Percentiles rank a stretch among this genome's conserved stretches.
Evolutionary conservation across 2,888 invertebrate genomes (phyloP).

Genomic region (Cerastis rubricosa): DNA sequence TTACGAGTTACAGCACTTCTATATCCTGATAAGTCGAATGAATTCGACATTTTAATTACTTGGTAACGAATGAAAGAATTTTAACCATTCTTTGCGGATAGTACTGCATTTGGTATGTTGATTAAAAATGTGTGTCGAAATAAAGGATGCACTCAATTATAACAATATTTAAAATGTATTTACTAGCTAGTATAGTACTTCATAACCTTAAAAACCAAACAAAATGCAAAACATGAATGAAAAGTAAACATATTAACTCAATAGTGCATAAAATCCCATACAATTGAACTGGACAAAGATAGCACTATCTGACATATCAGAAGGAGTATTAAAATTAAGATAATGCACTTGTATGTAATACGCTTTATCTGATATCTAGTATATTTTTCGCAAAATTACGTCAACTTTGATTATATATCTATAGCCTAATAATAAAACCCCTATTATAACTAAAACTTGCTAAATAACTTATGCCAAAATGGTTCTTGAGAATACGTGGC

Average conservation of each 20-base stretch:
- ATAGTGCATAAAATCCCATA: conserved; percentile 36
- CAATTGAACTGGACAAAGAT: conserved; percentile 8
- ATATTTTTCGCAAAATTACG: conserved; percentile 34
- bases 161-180: neutral
- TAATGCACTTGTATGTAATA: conserved; percentile 65
- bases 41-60: conserved; percentile 23
- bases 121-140: neutral
- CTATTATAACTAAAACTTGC: conserved; percentile 3
- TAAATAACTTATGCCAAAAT: neutral
- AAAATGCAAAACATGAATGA: neutral
- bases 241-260: conserved; percentile 13
- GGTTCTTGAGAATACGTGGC: neutral
- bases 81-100: neutral
- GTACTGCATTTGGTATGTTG: neutral
- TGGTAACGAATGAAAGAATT: neutral
- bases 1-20: conserved; percentile 1
- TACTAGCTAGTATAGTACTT: neutral
- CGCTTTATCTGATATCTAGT: conserved; percentile 22
- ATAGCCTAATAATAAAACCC: conserved; percentile 1
- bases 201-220: neutral
- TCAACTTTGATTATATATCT: conserved; percentile 48
- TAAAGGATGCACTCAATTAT: neutral
- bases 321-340: conserved; percentile 48
- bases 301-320: conserved; percentile 53
- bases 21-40: neutral